Evolutionary conservation across 2,888 invertebrate species (phyloP).

Genomic region (Leptogaster cylindrica): DNA sequence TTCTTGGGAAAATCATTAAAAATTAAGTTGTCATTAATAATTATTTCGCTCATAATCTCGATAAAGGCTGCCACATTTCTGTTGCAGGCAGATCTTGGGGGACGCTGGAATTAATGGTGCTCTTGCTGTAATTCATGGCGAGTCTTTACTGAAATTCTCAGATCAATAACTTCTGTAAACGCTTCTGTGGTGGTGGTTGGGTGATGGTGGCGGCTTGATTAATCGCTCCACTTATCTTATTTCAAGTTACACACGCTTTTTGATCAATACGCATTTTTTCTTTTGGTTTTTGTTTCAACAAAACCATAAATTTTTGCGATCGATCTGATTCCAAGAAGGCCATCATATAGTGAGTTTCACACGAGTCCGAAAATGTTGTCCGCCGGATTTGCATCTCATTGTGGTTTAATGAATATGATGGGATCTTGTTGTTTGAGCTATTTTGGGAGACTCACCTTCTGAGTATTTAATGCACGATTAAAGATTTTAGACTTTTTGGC

Average conservation of each 20-base stretch:
- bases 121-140: conserved; percentile 22
- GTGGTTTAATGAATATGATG: conserved; percentile 12
- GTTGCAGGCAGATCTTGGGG: neutral
- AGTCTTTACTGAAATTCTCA: conserved; percentile 9
- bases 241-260: neutral
- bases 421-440: conserved; percentile 2
- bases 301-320: neutral
- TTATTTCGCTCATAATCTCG: conserved; percentile 10
- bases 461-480: neutral
- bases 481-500: conserved; percentile 12
- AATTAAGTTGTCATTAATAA: conserved; percentile 30
- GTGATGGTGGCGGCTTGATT: conserved; percentile 4
- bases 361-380: neutral
- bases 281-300: neutral
- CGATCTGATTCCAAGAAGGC: neutral
- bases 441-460: neutral
- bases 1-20: conserved; percentile 20
- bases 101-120: conserved; percentile 3
- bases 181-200: conserved; percentile 11
- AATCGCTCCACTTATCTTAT: neutral
- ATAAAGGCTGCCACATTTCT: conserved; percentile 14
- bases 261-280: neutral
- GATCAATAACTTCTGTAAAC: conserved; percentile 34
- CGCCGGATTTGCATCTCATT: conserved; percentile 14
- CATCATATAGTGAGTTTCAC: neutral